phyloP scores from a whole-genome alignment of 2,113 vertebrate genomes.

The Raphicerus campestris region DNA sequence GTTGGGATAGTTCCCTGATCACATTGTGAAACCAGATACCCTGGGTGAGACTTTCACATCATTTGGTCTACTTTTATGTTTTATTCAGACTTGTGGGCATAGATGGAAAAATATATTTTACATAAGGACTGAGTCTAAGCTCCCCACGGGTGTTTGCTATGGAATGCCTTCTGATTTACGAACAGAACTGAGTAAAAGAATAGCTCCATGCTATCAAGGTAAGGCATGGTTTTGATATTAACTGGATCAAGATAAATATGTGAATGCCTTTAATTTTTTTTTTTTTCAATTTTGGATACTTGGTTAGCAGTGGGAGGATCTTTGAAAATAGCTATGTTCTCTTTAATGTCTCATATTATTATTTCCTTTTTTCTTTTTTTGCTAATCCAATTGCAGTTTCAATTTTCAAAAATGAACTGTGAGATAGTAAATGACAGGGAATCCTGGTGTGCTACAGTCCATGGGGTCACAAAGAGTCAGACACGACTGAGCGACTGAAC shows the following conservation, averaged over 20 bases:
- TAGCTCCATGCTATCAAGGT: slow-evolving; percentile 93
- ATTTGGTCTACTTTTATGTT: slow-evolving; percentile 52
- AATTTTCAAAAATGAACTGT: neutral
- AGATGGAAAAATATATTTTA: slow-evolving; percentile 96
- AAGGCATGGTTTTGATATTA: slow-evolving; percentile 52
- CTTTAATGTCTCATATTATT: neutral
- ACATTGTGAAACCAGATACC: neutral
- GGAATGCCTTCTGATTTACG: slow-evolving; percentile 83
- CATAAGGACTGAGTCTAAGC: slow-evolving; percentile 84
- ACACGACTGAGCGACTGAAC: neutral
- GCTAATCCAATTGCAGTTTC: neutral
- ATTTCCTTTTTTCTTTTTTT: neutral
- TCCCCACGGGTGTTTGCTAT: slow-evolving; percentile 92
- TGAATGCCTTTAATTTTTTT: neutral
- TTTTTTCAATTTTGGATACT: neutral
- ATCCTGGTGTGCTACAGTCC: neutral
- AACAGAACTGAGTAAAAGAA: slow-evolving; percentile 73
- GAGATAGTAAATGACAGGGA: neutral
- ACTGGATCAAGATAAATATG: neutral
- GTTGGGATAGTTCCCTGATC: neutral
- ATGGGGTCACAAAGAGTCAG: neutral
- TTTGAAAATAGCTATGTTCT: neutral
- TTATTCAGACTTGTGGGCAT: slow-evolving; percentile 89
- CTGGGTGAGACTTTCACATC: neutral
- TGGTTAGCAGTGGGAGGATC: neutral